Percentiles rank a stretch among this genome's conserved stretches.
These are phyloP conservation scores for Cossypha caffra DNA, from an alignment of 2,797 vertebrate species.

Conservation along the genomic window DNA sequence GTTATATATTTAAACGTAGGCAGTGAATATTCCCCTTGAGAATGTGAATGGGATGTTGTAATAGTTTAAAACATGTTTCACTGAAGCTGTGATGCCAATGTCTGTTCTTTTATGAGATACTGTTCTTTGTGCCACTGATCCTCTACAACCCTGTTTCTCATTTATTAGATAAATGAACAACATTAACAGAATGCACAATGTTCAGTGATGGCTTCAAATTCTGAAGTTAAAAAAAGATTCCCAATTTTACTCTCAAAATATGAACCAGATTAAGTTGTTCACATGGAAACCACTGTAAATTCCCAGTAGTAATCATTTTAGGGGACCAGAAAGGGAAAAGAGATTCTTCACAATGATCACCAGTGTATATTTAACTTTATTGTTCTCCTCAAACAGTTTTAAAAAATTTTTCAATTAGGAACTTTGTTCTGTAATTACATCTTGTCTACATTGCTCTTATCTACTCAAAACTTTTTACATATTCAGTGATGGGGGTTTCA, in stretches of 20 bases:
- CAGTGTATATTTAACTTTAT: not conserved
- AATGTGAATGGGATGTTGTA: conserved; percentile 18
- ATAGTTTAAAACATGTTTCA: conserved; percentile 36
- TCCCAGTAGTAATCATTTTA: not conserved
- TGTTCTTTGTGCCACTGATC: not conserved
- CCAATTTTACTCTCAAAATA: not conserved
- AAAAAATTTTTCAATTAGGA: not conserved
- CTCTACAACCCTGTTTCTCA: not conserved
- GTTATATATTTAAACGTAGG: not conserved
- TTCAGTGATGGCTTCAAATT: not conserved
- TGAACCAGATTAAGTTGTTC: conserved; percentile 29
- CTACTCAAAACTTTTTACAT: not conserved
- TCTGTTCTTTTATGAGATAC: not conserved
- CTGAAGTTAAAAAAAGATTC: conserved; percentile 32
- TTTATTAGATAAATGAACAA: conserved; percentile 38
- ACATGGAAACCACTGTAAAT: conserved; percentile 38
- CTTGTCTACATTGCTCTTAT: not conserved
- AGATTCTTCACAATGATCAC: not conserved
- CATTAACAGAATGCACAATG: not conserved
- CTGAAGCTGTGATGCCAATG: not conserved
- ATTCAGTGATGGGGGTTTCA: not conserved
- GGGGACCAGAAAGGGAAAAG: conserved; percentile 1
- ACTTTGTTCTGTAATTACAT: not conserved
- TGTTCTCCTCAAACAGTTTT: not conserved
- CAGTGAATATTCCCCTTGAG: not conserved